Evolutionary conservation across 2,888 invertebrate species (phyloP), one percentile per base, ranked within the genome.

Genomic region (Watsonalla binaria): DNA sequence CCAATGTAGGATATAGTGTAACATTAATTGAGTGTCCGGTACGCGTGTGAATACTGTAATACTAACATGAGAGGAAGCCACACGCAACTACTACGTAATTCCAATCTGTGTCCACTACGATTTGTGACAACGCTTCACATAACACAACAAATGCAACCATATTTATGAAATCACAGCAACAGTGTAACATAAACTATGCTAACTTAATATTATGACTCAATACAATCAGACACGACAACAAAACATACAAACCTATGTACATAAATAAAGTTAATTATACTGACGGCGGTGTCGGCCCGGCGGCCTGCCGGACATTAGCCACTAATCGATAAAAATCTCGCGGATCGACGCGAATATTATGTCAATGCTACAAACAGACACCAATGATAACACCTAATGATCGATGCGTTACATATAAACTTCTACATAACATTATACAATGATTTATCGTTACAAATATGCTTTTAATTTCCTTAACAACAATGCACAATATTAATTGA

Each of bases 401-500:
- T 69, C 62, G 72, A 72, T 75, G 77, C 73, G 72, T 84, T 82
- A 82, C 68, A 80, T 83, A 84, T 76, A 85, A 84, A 87, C 69
- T 71, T 82, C 88, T 88, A 88, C 85, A 77, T 82, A 86, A 88
- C 87, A 84, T 82, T 76, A 78, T 79, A 86, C 78, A 83, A 76
- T 81, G 76, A 81, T 80, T 78, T 76, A 78, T 80, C 72, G 73
- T 82, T 88, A 88, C 85, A 88, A 87, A 86, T 86, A 83, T 78
- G 76, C 79, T 77, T 74, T 77, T 76, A 78, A 74, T 76, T 79
- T 78, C 70, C 85, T 86, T 87, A 88, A 85, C 78, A 86, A 87
- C 86, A 82, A 87, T 80, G 86, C 85, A 84, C 84, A 85, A 80
- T 85, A 84, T 81, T 84, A 87, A 86, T 86, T 84, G 89, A 90